Base-by-base conservation (phyloP, 1,140 invertebrate species). In the Amyelois transitella region DNA sequence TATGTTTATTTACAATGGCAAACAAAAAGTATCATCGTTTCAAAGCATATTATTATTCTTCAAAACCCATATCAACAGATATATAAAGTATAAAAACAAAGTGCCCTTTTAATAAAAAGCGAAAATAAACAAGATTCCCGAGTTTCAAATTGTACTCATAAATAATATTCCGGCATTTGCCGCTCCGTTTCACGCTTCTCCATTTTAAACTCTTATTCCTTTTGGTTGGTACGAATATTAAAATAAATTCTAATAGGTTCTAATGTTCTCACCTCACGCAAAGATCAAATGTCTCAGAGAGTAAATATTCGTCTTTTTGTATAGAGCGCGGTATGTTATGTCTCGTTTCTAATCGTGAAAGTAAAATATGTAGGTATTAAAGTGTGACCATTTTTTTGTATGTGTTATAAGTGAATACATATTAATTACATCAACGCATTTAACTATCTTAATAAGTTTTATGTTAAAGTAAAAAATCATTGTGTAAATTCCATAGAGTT, bases 121-220 rank as follows among this genome's bases (percentile, higher is more conserved):
- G 21, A 48, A 66, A 68, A 68, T 69, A 53, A 60, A 64, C 61
- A 50, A 70, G 57, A 64, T 70, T 75, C 72, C 63, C 69, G 65
- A 71, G 70, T 74, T 66, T 57, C 48, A 66, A 72, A 77, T 75
- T 62, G 65, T 74, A 50, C 53, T 47, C 58, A 77, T 82, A 78
- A 78, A 78, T 76, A 72, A 71, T 73, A 57, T 28, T 69, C 62
- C 78, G 71, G 77, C 69, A 59, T 72, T 75, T 71, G 69, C 72
- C 20, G 62, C 62, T 43, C 56, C 62, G 48, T 61, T 67, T 60
- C 58, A 67, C 51, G 65, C 52, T 32, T 6, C 4, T 38, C 60
- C 48, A 49, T 54, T 55, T 62, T 53, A 51, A 50, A 43, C 52
- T 66, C 64, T 64, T 55, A 59, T 65, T 63, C 54, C 50, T 45